Conservation (phyloP, 92 coral and sea anemone genomes). For the Epizoanthus ramosus region DNA sequence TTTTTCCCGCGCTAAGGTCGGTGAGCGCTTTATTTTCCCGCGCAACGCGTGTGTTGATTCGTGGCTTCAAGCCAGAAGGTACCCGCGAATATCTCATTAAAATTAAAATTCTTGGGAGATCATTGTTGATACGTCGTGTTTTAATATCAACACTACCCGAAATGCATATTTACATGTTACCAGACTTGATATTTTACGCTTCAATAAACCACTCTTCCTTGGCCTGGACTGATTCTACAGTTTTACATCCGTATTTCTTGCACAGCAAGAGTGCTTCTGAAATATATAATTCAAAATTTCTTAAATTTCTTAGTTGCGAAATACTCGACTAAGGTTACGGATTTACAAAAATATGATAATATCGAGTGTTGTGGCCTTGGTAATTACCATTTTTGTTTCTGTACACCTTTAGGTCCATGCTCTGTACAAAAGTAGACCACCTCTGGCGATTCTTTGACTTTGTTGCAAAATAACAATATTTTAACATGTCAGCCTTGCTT, state of each 20-base stretch:
- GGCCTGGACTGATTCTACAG: not conserved
- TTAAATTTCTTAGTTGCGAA: conserved; percentile 15
- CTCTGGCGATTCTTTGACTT: not conserved
- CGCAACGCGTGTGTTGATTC: not conserved
- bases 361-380: conserved; percentile 8
- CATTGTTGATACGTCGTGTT: conserved; percentile 40
- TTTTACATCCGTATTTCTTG: conserved; percentile 29
- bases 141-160: conserved; percentile 39
- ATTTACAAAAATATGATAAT: conserved; percentile 44
- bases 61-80: conserved; percentile 23
- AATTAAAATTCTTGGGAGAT: conserved; percentile 31
- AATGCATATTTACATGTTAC: conserved; percentile 45
- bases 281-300: conserved; percentile 28
- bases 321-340: conserved; percentile 33
- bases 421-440: conserved; percentile 23
- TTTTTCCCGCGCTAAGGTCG: conserved; percentile 21
- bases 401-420: not conserved
- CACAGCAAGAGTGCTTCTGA: conserved; percentile 32
- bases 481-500: not conserved
- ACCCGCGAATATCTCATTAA: conserved; percentile 11
- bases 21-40: not conserved
- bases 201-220: conserved; percentile 9
- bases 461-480: conserved; percentile 20
- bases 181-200: conserved; percentile 34
- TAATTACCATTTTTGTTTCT: conserved; percentile 34